These are phyloP conservation scores for Unio pictorum DNA, from an alignment of 2,888 invertebrate genomes.

Conservation along the genomic window DNA sequence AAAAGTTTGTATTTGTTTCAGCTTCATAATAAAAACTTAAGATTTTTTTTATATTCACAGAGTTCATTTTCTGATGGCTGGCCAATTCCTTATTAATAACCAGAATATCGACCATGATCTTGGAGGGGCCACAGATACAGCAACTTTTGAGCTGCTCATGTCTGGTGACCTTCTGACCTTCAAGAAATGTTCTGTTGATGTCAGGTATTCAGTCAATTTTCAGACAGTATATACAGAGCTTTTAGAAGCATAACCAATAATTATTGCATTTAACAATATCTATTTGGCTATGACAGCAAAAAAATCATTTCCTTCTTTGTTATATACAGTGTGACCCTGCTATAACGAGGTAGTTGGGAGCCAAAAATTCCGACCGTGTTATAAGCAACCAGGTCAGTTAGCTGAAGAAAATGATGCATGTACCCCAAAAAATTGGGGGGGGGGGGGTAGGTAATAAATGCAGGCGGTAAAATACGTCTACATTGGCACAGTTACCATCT, in stretches of 20 bases:
- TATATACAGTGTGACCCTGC: too few relatives aligned
- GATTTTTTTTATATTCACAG: conserved; percentile 21
- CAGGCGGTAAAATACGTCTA: too few relatives aligned
- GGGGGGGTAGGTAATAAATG: too few relatives aligned
- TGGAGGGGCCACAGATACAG: conserved; percentile 34
- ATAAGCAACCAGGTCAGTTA: too few relatives aligned
- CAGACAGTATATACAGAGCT: not conserved
- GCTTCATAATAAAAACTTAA: conserved; percentile 1
- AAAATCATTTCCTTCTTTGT: too few relatives aligned
- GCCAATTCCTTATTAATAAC: conserved; percentile 51
- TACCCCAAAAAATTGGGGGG: too few relatives aligned
- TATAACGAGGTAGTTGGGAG: too few relatives aligned
- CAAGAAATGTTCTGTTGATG: conserved; percentile 46
- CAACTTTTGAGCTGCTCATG: conserved; percentile 43
- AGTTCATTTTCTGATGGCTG: conserved; percentile 60
- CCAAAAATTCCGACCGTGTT: too few relatives aligned
- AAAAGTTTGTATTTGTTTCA: not conserved
- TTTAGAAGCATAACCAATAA: not conserved
- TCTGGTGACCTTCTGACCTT: conserved; percentile 43
- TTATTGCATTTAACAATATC: not conserved
- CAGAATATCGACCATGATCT: conserved; percentile 44
- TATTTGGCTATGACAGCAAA: too few relatives aligned
- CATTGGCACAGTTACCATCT: too few relatives aligned
- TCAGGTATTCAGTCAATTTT: conserved; percentile 34
- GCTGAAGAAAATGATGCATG: too few relatives aligned